phyloP scores from a whole-genome alignment of 2,888 invertebrate genomes.

The Ecliptopera silaceata region DNA sequence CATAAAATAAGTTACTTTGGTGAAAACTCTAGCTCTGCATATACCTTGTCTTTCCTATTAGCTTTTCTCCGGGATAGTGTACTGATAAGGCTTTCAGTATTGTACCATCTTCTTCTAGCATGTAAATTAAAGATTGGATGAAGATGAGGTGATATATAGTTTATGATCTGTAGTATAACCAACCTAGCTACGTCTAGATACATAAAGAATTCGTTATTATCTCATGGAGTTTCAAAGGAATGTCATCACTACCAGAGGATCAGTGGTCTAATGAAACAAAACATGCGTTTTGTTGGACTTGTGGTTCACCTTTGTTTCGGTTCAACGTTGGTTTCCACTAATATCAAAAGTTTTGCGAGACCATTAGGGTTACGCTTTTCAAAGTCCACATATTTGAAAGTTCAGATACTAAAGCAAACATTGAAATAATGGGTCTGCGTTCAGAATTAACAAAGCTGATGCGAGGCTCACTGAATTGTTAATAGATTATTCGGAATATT shows the following conservation, averaged over 20 bases:
- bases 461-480: neutral
- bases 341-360: conserved; percentile 45
- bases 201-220: too few species aligned
- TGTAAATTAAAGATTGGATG: too few species aligned
- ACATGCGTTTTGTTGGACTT: conserved; percentile 37
- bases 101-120: too few species aligned
- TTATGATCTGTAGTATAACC: too few species aligned
- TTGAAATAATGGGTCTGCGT: conserved; percentile 11
- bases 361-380: conserved; percentile 36
- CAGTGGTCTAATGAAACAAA: conserved; percentile 3
- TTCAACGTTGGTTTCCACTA: conserved; percentile 41
- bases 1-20: too few species aligned
- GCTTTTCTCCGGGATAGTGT: too few species aligned
- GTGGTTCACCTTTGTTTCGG: conserved; percentile 41
- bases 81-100: too few species aligned
- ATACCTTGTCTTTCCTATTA: too few species aligned
- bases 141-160: too few species aligned
- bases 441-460: conserved; percentile 13
- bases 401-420: conserved; percentile 19
- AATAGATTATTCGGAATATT: conserved; percentile 6
- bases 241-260: neutral
- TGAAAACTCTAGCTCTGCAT: too few species aligned
- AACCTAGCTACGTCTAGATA: neutral
- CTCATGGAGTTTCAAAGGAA: neutral
- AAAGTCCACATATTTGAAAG: conserved; percentile 20